A percentile compares a stretch with the other conserved stretches of the same genome.
Conservation (phyloP, 2,113 vertebrate species). For the Gymnogyps californianus region DNA sequence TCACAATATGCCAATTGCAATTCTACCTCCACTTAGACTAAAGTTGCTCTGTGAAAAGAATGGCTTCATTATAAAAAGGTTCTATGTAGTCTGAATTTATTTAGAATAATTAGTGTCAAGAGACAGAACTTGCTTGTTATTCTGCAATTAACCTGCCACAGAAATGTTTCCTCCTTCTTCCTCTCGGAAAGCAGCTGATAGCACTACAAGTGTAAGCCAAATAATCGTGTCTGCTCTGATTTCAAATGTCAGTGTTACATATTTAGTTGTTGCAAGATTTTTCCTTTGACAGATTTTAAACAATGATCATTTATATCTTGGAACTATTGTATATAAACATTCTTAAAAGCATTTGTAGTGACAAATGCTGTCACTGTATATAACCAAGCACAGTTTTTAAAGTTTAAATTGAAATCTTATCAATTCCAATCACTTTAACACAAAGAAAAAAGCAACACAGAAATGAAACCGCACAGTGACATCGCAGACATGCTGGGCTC, state of each 20-base stretch:
- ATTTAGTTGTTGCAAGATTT: conserved; percentile 44
- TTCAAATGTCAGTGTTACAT: conserved; percentile 37
- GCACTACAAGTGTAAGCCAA: conserved; percentile 12
- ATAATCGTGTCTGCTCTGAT: not conserved
- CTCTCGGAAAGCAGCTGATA: not conserved
- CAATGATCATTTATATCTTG: conserved; percentile 58
- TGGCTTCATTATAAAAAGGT: conserved; percentile 7
- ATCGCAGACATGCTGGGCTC: not conserved
- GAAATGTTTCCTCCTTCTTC: conserved; percentile 9
- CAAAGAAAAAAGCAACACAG: not conserved
- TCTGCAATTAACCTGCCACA: conserved; percentile 48
- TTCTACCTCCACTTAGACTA: not conserved
- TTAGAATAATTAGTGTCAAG: conserved; percentile 38
- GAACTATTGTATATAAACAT: conserved; percentile 52
- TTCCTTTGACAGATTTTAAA: conserved; percentile 52
- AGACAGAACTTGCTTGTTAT: conserved; percentile 26
- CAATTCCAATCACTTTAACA: conserved; percentile 7
- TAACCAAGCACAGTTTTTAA: conserved; percentile 15
- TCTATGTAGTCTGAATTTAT: conserved; percentile 18
- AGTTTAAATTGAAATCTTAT: conserved; percentile 48
- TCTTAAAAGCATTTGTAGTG: conserved; percentile 26
- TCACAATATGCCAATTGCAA: conserved; percentile 1
- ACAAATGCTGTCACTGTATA: conserved; percentile 48
- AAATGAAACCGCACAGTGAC: not conserved
- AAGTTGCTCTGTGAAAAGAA: conserved; percentile 10